These are phyloP conservation scores for Acanthornis magna DNA, from an alignment of 2,797 vertebrate genomes.

Conservation along the genomic window DNA sequence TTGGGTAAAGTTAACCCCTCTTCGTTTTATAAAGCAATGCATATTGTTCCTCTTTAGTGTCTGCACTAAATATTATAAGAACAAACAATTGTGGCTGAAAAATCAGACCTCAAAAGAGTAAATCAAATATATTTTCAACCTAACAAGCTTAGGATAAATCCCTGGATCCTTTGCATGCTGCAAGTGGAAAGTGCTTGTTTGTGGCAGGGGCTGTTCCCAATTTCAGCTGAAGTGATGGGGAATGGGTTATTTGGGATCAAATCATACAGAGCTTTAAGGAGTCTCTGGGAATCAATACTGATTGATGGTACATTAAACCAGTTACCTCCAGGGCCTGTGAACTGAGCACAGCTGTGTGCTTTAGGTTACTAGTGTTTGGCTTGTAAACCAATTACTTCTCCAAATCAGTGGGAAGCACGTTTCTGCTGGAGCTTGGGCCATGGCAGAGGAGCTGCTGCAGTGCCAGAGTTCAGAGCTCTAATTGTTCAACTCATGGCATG, in stretches of 20 bases:
- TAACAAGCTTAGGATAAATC: background rate
- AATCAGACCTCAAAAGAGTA: slow-evolving; percentile 2
- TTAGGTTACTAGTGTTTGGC: background rate
- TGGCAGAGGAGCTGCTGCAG: background rate
- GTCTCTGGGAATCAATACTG: background rate
- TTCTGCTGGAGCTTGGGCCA: background rate
- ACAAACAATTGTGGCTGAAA: slow-evolving; percentile 20
- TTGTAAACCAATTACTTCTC: background rate
- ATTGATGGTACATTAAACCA: background rate
- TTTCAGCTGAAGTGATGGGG: background rate
- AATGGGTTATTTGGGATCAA: background rate
- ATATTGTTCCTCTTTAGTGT: background rate
- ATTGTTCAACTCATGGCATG: fast-evolving
- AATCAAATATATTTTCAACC: background rate
- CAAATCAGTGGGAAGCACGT: fast-evolving
- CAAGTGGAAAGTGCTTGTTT: background rate
- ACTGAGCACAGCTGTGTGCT: fast-evolving
- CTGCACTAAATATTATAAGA: background rate
- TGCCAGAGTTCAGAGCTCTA: background rate
- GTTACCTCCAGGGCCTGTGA: background rate
- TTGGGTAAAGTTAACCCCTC: background rate
- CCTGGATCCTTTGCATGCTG: background rate
- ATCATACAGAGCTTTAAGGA: background rate
- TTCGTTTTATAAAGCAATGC: background rate
- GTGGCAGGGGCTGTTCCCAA: background rate